Conservation (phyloP, 2,888 invertebrate species). For the Eupithecia pulchellata region DNA sequence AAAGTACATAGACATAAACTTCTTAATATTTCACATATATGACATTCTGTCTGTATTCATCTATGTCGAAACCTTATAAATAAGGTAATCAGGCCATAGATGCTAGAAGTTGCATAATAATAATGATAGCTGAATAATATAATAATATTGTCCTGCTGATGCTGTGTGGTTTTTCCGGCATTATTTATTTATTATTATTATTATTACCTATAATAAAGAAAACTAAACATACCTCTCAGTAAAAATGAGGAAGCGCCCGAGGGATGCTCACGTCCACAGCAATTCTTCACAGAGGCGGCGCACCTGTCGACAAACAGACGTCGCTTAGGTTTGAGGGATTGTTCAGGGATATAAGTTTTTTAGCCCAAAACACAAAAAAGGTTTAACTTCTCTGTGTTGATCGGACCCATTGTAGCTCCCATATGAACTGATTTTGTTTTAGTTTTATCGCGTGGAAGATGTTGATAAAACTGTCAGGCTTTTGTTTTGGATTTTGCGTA, state of each 20-base stretch:
- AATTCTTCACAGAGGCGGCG: slow-evolving; percentile 61
- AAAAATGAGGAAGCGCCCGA: slow-evolving; percentile 55
- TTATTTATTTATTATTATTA: too few species aligned
- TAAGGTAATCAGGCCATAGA: not conserved
- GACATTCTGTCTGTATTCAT: too few species aligned
- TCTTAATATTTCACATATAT: too few species aligned
- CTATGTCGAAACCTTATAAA: not conserved
- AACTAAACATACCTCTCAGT: slow-evolving; percentile 62
- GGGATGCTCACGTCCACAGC: slow-evolving; percentile 56
- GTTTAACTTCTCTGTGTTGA: not conserved
- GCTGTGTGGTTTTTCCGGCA: too few species aligned
- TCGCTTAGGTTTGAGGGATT: slow-evolving; percentile 1
- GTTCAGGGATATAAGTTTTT: not conserved
- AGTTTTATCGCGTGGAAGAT: not conserved
- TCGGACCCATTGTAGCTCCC: not conserved
- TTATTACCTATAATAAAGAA: too few species aligned
- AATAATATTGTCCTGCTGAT: too few species aligned
- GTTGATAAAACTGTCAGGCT: not conserved
- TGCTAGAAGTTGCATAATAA: too few species aligned
- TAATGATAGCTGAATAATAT: too few species aligned
- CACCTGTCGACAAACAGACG: slow-evolving; percentile 58
- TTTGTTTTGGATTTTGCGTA: not conserved
- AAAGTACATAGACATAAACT: too few species aligned
- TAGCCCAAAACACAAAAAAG: not conserved
- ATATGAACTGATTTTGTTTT: slow-evolving; percentile 4